Conservation (phyloP, 2,797 vertebrate genomes). For the Eremophila alpestris region DNA sequence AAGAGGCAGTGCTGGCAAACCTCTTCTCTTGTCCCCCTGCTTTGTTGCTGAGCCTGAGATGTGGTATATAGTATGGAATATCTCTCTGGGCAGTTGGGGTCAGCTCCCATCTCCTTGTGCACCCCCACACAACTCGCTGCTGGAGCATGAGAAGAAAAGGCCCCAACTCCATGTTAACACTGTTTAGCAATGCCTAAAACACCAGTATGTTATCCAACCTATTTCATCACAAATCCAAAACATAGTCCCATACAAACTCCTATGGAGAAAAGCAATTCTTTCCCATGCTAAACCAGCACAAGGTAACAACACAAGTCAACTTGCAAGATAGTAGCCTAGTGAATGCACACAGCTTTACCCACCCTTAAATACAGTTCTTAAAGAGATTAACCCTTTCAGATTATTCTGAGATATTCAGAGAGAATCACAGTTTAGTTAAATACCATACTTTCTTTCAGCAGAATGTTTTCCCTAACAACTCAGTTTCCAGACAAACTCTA, state of each 20-base stretch:
- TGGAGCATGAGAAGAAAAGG: not conserved
- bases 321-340: not conserved
- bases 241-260: not conserved
- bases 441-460: not conserved
- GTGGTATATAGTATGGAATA: not conserved
- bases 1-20: not conserved
- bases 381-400: not conserved
- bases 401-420: not conserved
- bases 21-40: not conserved
- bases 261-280: not conserved
- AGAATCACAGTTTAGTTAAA: not conserved
- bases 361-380: not conserved
- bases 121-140: rapidly evolving
- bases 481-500: not conserved
- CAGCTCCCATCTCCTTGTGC: not conserved
- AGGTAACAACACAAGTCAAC: not conserved
- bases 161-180: not conserved
- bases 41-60: rapidly evolving
- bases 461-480: not conserved
- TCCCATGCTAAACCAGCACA: not conserved
- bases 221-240: not conserved
- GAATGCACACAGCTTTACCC: not conserved
- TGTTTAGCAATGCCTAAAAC: not conserved
- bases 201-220: not conserved
- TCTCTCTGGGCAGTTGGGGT: not conserved